phyloP scores from a whole-genome alignment of 2,797 vertebrate species.

The Botia kubotai region DNA sequence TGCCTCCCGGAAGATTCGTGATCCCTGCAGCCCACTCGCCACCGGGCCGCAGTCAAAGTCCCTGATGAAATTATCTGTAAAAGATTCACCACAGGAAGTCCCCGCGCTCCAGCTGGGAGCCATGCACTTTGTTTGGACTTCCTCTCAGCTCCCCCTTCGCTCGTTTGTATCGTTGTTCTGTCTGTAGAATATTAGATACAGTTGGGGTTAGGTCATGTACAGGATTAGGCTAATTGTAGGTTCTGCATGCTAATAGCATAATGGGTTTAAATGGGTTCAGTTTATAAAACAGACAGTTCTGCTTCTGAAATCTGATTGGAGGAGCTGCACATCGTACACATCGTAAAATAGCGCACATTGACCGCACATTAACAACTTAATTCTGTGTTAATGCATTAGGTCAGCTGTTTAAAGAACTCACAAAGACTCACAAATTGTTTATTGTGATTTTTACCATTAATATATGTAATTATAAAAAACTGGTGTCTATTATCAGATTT shows the following conservation, averaged over 20 bases:
- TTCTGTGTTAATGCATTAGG: too few relatives aligned
- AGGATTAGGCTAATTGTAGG: background rate
- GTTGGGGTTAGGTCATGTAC: background rate
- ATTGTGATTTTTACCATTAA: background rate
- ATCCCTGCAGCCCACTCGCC: slow-evolving; percentile 30
- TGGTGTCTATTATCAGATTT: background rate
- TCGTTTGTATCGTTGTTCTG: slow-evolving; percentile 37
- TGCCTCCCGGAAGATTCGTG: slow-evolving; percentile 41
- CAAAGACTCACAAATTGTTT: too few relatives aligned
- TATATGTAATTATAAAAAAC: background rate
- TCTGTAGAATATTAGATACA: background rate
- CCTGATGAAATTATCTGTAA: slow-evolving; percentile 48
- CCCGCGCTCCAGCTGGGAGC: slow-evolving; percentile 17
- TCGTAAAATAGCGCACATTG: background rate
- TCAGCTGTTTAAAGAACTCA: too few relatives aligned
- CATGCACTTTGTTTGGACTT: slow-evolving; percentile 38
- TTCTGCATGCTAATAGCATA: background rate
- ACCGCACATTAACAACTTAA: too few relatives aligned
- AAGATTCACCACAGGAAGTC: slow-evolving; percentile 39
- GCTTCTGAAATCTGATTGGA: background rate
- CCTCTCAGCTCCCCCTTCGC: background rate
- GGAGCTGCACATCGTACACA: too few relatives aligned
- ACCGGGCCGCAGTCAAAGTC: slow-evolving; percentile 21
- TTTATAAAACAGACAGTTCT: background rate
- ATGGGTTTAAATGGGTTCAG: background rate